These are phyloP conservation scores for Papilio polytes DNA, from an alignment of 1,140 invertebrate genomes.

Conservation along the genomic window DNA sequence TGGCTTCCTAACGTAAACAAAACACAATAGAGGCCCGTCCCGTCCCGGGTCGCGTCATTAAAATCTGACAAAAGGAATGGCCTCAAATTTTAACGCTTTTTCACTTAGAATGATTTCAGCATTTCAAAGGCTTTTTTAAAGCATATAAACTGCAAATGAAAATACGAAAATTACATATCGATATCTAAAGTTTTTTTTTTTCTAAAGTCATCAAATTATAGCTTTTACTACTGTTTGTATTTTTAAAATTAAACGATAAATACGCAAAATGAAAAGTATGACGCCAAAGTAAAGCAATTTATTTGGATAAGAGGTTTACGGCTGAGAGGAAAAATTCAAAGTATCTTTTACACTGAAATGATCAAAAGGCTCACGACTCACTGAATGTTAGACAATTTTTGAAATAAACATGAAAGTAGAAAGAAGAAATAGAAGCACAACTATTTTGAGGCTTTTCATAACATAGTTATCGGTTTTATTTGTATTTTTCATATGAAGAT, in stretches of 20 bases:
- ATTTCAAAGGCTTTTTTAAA: background rate
- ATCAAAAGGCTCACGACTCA: background rate
- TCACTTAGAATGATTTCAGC: background rate
- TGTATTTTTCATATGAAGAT: no score
- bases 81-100: slow-evolving; percentile 21
- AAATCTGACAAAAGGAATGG: slow-evolving; percentile 32
- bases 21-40: slow-evolving; percentile 32
- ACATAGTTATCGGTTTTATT: background rate
- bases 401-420: background rate
- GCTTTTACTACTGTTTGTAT: no score
- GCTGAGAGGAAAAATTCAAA: slow-evolving; percentile 13
- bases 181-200: no score
- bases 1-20: slow-evolving; percentile 26
- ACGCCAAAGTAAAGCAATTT: background rate
- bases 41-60: slow-evolving; percentile 35
- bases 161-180: background rate
- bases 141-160: background rate
- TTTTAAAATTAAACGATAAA: no score
- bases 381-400: background rate
- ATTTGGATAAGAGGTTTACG: background rate
- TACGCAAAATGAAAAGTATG: background rate
- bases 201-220: no score
- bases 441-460: background rate
- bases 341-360: background rate
- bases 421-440: background rate